phyloP scores from a whole-genome alignment of 30 jellyfish, hydroid and myxozoan species.

The Morbakka virulenta region DNA sequence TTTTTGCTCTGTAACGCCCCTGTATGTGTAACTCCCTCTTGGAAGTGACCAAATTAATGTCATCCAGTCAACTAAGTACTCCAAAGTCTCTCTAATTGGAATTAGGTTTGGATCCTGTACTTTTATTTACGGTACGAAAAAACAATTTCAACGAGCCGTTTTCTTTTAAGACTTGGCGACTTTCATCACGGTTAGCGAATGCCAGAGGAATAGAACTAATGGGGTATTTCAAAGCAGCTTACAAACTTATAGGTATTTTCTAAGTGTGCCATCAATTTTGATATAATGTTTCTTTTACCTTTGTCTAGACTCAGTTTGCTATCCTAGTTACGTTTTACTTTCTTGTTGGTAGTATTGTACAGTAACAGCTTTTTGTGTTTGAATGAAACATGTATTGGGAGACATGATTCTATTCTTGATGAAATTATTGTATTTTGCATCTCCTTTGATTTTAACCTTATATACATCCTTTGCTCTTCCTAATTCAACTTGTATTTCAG shows the following conservation, averaged over 20 bases:
- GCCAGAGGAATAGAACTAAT: constrained; percentile 18
- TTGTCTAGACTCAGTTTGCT: too few relatives aligned
- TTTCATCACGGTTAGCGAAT: constrained; percentile 19
- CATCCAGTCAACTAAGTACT: constrained; percentile 58
- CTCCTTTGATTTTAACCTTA: background rate
- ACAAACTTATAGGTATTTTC: constrained; percentile 16
- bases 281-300: too few relatives aligned
- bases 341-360: background rate
- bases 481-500: constrained; percentile 11
- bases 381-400: background rate
- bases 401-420: constrained; percentile 2
- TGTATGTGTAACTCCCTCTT: constrained; percentile 28
- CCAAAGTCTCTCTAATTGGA: constrained; percentile 23
- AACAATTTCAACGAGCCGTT: constrained; percentile 32
- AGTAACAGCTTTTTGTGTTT: constrained; percentile 1
- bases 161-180: constrained; percentile 1
- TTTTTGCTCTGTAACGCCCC: constrained; percentile 9
- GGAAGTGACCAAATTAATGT: constrained; percentile 49
- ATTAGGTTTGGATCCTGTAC: constrained; percentile 8
- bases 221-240: constrained; percentile 25
- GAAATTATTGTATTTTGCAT: background rate
- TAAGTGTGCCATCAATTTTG: constrained; percentile 25
- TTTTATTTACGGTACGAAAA: constrained; percentile 24
- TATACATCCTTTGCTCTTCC: background rate
- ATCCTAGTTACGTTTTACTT: background rate